These are phyloP conservation scores for Myripristis murdjan DNA, from an alignment of 2,797 vertebrate genomes.

Conservation along the genomic window DNA sequence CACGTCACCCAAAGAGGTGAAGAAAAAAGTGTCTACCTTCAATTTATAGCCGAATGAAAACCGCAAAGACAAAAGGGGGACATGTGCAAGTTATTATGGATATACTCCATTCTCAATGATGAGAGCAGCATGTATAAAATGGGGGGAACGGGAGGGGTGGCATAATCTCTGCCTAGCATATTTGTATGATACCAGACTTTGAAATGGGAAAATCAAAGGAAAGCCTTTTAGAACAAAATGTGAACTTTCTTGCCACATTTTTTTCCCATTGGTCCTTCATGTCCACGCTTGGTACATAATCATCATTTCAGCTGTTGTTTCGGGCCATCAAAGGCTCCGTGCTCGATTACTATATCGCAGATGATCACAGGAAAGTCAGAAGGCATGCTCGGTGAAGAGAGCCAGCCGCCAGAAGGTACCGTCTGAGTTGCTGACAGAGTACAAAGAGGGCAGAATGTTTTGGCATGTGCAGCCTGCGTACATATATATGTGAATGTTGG, in stretches of 20 bases:
- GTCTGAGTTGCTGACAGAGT: slow-evolving; percentile 80
- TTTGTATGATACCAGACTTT: slow-evolving; percentile 85
- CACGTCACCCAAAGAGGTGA: slow-evolving; percentile 79
- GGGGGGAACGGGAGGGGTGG: slow-evolving; percentile 54
- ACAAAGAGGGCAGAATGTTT: slow-evolving; percentile 82
- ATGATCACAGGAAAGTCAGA: slow-evolving; percentile 75
- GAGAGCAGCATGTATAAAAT: slow-evolving; percentile 87
- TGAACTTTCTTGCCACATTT: slow-evolving; percentile 73
- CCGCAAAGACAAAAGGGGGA: slow-evolving; percentile 87
- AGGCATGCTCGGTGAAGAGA: slow-evolving; percentile 66
- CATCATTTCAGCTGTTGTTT: slow-evolving; percentile 77
- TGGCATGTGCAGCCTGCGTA: slow-evolving; percentile 74
- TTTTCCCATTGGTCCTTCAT: slow-evolving; percentile 58
- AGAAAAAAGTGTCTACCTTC: slow-evolving; percentile 81
- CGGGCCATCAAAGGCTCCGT: slow-evolving; percentile 68
- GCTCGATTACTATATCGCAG: slow-evolving; percentile 67
- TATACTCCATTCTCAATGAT: slow-evolving; percentile 83
- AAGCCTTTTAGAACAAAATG: slow-evolving; percentile 78
- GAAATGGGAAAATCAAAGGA: slow-evolving; percentile 87
- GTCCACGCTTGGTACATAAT: slow-evolving; percentile 76
- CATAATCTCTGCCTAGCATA: slow-evolving; percentile 81
- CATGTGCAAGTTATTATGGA: slow-evolving; percentile 89
- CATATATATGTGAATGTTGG: slow-evolving; percentile 80
- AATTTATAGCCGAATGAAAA: slow-evolving; percentile 85
- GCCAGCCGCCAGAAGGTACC: slow-evolving; percentile 59